phyloP scores from a whole-genome alignment of 2,888 invertebrate species.

The Sturmia bella region DNA sequence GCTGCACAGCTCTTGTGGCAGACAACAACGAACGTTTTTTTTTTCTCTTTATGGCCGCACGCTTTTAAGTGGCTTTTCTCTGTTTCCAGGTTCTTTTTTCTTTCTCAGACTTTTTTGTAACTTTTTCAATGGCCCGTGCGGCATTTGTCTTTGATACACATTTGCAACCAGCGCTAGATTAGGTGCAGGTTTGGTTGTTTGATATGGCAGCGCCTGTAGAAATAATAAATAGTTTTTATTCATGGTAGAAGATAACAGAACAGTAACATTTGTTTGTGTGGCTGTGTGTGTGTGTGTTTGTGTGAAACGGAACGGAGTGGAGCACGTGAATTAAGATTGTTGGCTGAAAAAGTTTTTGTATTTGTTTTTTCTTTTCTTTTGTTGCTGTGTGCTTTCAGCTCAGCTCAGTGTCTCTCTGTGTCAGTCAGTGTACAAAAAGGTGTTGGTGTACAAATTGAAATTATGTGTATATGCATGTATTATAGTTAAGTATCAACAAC shows the following conservation, averaged over 20 bases:
- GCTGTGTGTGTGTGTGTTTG: not conserved
- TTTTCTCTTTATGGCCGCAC: constrained; percentile 40
- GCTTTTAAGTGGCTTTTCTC: constrained; percentile 49
- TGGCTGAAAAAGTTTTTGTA: constrained; percentile 34
- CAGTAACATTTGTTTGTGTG: not conserved
- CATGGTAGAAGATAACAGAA: constrained; percentile 74
- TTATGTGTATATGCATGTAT: constrained; percentile 5
- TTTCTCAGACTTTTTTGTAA: no score
- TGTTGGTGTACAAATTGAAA: constrained; percentile 37
- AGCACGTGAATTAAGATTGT: constrained; percentile 42
- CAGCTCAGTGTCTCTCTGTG: not conserved
- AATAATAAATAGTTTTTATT: constrained; percentile 80
- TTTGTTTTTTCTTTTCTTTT: constrained; percentile 5
- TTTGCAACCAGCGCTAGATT: constrained; percentile 33
- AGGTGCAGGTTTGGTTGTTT: constrained; percentile 31
- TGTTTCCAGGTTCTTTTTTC: not conserved
- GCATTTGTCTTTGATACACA: constrained; percentile 32
- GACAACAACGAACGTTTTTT: constrained; percentile 21
- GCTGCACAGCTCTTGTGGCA: constrained; percentile 12
- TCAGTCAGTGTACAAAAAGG: not conserved
- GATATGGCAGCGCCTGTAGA: constrained; percentile 62
- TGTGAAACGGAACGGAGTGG: not conserved
- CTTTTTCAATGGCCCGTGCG: not conserved
- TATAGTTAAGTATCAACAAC: not conserved
- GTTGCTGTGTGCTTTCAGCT: no score